Evolutionary conservation across 1,140 invertebrate genomes (phyloP), one percentile per base, ranked within the genome.

Genomic region (Lepidurus packardi): DNA sequence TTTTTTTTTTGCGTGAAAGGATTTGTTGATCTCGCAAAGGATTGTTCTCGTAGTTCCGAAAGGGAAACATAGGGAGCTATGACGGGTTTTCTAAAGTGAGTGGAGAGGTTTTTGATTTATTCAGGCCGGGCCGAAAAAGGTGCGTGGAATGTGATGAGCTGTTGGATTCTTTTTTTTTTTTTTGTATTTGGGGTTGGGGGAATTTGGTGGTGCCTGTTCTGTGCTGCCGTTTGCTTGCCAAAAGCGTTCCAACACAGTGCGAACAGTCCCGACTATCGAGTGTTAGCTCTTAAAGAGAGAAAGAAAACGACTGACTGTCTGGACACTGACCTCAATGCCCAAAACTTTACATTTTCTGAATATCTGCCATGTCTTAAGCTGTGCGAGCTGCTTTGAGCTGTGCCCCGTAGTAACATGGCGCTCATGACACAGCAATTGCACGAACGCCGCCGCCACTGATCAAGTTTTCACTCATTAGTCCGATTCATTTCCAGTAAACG

Each of bases 31-130:
- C 21, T 65, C 16, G 16, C 16, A n/a, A 9, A 65, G 9, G 53
- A 11, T 65, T 65, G 16, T 9, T 13, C 21, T n/a, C 16, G 21
- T 7, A 65, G 21, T 65, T 65, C 21, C 8, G 21, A 21, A 21
- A 21, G 8, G 16, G 21, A 21, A 65, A 65, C 53, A 16, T n/a
- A 16, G 53, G 6, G 53, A n/a, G 16, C 53, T 65, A 21, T 16
- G 53, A 16, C 34, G 34, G 34, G 34, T 65, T 65, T 65, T 65
- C 13, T 65, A 7, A 65, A 65, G 53, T 21, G 53, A 65, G 13
- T 65, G 53, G 53, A 65, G 53, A 65, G 53, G 53, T 65, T 65
- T 65, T 65, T 65, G 53, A 65, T 65, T 65, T 65, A 65, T 65
- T 65, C 53, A 65, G 53, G 53, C 53, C 53, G n/a, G 53, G 53